Evolutionary conservation across 2,888 invertebrate genomes (phyloP).

Genomic region (Cheilosia grossa): DNA sequence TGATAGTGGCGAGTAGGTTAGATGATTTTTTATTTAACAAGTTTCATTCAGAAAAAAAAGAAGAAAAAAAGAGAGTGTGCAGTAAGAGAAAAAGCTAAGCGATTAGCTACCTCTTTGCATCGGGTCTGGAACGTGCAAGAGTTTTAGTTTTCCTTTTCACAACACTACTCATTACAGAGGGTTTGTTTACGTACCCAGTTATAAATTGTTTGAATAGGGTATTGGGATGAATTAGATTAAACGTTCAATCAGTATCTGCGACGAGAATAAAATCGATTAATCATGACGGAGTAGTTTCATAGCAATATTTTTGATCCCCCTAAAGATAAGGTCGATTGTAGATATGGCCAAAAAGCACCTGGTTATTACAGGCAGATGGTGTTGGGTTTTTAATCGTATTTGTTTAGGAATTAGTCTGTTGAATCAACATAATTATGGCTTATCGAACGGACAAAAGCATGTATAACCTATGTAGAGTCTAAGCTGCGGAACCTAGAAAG

Average conservation of each 20-base stretch:
- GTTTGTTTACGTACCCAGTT: conserved; percentile 51
- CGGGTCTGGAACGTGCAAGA: conserved; percentile 1
- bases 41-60: conserved; percentile 69
- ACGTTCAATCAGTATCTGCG: neutral
- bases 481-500: too few relatives aligned
- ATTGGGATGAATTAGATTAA: neutral
- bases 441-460: too few relatives aligned
- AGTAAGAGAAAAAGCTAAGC: conserved; percentile 32
- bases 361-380: neutral
- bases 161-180: neutral
- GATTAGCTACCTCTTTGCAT: neutral
- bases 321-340: neutral
- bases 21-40: conserved; percentile 6
- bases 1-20: neutral
- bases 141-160: conserved; percentile 1
- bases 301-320: neutral
- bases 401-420: neutral
- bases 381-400: neutral
- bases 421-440: too few relatives aligned
- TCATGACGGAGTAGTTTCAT: neutral
- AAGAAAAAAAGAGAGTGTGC: conserved; percentile 8
- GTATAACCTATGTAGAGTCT: too few relatives aligned
- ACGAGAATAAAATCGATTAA: neutral
- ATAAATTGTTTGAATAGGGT: conserved; percentile 2
- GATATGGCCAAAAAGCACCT: neutral